Conservation (phyloP, 2,888 invertebrate genomes). For the Melinaea marsaeus region DNA sequence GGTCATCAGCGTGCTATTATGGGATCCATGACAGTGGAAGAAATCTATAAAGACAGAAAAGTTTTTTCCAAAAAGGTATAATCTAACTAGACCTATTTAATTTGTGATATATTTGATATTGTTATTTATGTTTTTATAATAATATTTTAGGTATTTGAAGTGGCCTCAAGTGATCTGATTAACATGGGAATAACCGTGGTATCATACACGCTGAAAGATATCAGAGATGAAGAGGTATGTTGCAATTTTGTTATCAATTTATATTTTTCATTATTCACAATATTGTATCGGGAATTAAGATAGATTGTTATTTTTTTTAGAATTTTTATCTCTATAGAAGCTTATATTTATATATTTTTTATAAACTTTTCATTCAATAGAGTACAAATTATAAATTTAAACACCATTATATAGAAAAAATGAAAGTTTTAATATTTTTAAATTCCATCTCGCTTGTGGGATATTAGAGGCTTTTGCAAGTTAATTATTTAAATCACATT, state of each 20-base stretch:
- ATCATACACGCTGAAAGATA: slow-evolving; percentile 95
- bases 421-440: too few species aligned
- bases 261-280: neutral
- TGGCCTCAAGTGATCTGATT: slow-evolving; percentile 95
- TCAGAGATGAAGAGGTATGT: slow-evolving; percentile 94
- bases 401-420: too few species aligned
- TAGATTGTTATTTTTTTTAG: neutral
- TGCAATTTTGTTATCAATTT: slow-evolving; percentile 19
- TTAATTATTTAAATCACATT: slow-evolving; percentile 24
- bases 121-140: too few species aligned
- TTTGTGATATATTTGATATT: too few species aligned
- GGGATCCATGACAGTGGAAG: slow-evolving; percentile 98
- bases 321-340: too few species aligned
- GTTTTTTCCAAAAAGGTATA: slow-evolving; percentile 89
- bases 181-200: slow-evolving; percentile 98
- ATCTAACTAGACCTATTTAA: neutral
- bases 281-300: neutral
- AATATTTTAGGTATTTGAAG: slow-evolving; percentile 87
- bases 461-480: neutral
- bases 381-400: too few species aligned
- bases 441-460: neutral
- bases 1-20: slow-evolving; percentile 97
- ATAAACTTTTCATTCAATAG: too few species aligned
- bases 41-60: slow-evolving; percentile 96
- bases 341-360: too few species aligned